Evolutionary conservation across 2,888 invertebrate genomes (phyloP).

Genomic region (Oscheius sp.): DNA sequence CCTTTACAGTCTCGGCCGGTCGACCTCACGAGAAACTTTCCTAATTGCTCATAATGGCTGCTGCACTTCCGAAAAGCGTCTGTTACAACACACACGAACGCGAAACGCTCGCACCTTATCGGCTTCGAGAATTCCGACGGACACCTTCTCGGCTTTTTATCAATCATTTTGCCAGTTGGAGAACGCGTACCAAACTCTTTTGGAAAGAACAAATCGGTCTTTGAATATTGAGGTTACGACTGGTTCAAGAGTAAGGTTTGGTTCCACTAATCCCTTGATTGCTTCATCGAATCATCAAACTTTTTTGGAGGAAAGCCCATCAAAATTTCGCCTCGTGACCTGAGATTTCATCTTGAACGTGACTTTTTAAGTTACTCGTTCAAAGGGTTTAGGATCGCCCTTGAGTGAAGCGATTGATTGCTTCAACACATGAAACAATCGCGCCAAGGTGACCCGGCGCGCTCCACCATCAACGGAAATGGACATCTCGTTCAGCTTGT

Average conservation of each 20-base stretch:
- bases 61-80: slow-evolving; percentile 26
- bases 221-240: background rate
- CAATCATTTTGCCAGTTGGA: background rate
- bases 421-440: slow-evolving; percentile 22
- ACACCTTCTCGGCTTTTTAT: slow-evolving; percentile 5
- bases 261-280: background rate
- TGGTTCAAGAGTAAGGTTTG: background rate
- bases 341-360: background rate
- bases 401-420: slow-evolving; percentile 11
- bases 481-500: background rate
- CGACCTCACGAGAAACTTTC: slow-evolving; percentile 9
- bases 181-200: background rate
- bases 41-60: slow-evolving; percentile 27
- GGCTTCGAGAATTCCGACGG: background rate
- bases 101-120: slow-evolving; percentile 18
- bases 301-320: background rate
- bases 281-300: slow-evolving; percentile 2
- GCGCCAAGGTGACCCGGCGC: slow-evolving; percentile 25
- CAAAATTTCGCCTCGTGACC: background rate
- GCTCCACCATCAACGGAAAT: background rate
- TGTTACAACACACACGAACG: slow-evolving; percentile 27
- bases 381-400: slow-evolving; percentile 14
- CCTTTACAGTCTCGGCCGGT: slow-evolving; percentile 13
- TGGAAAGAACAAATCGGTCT: background rate
- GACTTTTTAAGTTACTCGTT: background rate